Evolutionary conservation across 37 sponge, comb jelly and placozoan genomes (phyloP).

Genomic region (Sycon ciliatum): DNA sequence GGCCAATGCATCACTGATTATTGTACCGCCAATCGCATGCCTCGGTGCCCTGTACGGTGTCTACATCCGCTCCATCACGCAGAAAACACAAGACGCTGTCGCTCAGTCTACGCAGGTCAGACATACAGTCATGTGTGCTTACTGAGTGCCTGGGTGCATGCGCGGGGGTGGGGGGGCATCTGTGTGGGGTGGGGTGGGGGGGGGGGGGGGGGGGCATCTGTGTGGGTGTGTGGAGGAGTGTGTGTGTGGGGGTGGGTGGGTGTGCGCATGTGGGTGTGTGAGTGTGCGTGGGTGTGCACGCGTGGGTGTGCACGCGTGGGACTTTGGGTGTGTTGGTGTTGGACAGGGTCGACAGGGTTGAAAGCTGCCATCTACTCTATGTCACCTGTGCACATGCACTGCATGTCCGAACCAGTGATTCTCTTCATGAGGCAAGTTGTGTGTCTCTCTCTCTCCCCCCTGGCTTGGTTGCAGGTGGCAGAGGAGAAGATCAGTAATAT

Average conservation of each 20-base stretch:
- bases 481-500: conserved; percentile 19
- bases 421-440: too few species aligned
- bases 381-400: too few species aligned
- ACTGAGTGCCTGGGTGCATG: not conserved
- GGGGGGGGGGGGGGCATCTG: not conserved
- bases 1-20: not conserved
- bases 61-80: not conserved
- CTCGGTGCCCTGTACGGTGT: conserved; percentile 1
- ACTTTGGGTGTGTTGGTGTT: too few species aligned
- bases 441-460: too few species aligned
- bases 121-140: not conserved
- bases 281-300: not conserved
- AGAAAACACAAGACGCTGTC: conserved; percentile 15
- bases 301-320: not conserved
- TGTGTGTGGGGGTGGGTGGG: not conserved
- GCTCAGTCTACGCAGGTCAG: conserved; percentile 15
- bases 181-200: not conserved
- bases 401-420: too few species aligned
- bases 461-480: not conserved
- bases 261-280: not conserved
- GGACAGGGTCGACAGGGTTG: not conserved
- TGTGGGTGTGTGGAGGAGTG: not conserved
- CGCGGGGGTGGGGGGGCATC: not conserved
- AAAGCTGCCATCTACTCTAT: too few species aligned
- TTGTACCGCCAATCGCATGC: conserved; percentile 15